Base-by-base conservation (phyloP, 2,888 invertebrate genomes). In the Dinocampus coccinellae region DNA sequence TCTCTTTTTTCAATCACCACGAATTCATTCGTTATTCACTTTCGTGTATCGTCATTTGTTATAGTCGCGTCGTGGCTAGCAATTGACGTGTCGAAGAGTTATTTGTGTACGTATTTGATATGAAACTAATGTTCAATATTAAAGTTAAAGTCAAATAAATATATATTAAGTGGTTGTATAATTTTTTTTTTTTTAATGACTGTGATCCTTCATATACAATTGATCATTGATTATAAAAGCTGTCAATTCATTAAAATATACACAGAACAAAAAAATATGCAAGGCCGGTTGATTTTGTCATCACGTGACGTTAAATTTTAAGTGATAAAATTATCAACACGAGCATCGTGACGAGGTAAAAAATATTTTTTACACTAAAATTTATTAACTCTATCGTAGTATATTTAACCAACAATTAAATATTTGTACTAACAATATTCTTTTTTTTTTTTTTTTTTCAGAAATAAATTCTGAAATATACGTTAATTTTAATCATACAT, bases 261-360 rank as follows among this genome's bases (percentile, higher is more conserved):
- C 4, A 29, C 29, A 26, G 16, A 64, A 26, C 52, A 29, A 16
- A 6, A 29, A 52, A 64, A 64, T 64, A 52, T 42, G 39, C 26
- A 62, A 64, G 55, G 36, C 65, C 65, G 65, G 65, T 34, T 65
- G 55, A 55, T 55, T 53, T 24, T n/a, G 10, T n/a, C 55, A 55
- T 65, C 24, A 53, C 55, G 33, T 65, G 55, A 65, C 65, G 10
- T 16, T n/a, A 47, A 63, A n/a, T 29, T 29, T 53, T 33, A 20
- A 52, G 47, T 63, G 29, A 47, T 3, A 47, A n/a, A 39, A n/a
- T 3, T 47, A n/a, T 47, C 26, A 4, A 11, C 29, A 16, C n/a
- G 2, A 22, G 9, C 52, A 47, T 39, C 63, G 29, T 64, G 29
- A 47, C 11, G 26, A 52, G 33, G 22, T 20, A 3, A 47, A 16